Conservation (phyloP, 2,888 invertebrate species). For the Standfussiana lucernea region DNA sequence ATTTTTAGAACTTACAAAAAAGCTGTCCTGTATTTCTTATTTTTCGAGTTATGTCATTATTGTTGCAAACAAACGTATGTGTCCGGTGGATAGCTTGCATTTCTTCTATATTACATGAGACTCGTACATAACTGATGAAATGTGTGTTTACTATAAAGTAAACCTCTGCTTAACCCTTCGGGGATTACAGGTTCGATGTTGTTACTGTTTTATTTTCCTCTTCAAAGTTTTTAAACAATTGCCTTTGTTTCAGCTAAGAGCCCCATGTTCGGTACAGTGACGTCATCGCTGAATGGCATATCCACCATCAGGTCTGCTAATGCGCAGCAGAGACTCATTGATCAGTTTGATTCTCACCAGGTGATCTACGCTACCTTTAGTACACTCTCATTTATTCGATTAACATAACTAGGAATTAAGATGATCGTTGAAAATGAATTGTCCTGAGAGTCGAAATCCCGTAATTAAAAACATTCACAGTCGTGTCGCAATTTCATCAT, state of each 20-base stretch:
- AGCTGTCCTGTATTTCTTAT: no score
- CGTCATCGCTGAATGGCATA: slow-evolving; percentile 93
- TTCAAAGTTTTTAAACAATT: background rate
- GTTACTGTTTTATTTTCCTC: background rate
- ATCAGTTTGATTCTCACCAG: slow-evolving; percentile 91
- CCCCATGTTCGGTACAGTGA: slow-evolving; percentile 95
- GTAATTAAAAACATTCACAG: background rate
- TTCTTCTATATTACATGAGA: no score
- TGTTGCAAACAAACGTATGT: no score
- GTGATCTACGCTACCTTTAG: slow-evolving; percentile 70
- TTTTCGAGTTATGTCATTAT: no score
- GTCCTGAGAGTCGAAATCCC: background rate
- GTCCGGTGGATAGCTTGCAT: no score
- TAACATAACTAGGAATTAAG: background rate
- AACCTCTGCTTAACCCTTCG: background rate
- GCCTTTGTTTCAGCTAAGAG: slow-evolving; percentile 91
- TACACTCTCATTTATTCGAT: background rate
- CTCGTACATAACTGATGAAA: background rate
- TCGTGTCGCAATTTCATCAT: background rate
- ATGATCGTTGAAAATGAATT: background rate
- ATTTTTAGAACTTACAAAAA: no score
- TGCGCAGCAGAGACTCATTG: slow-evolving; percentile 91
- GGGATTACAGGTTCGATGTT: background rate
- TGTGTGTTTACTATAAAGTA: background rate
- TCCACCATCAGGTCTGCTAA: slow-evolving; percentile 94